Evolutionary conservation across 2,113 vertebrate species (phyloP), one percentile per base, ranked within the genome.

Genomic region (Caracal caracal): DNA sequence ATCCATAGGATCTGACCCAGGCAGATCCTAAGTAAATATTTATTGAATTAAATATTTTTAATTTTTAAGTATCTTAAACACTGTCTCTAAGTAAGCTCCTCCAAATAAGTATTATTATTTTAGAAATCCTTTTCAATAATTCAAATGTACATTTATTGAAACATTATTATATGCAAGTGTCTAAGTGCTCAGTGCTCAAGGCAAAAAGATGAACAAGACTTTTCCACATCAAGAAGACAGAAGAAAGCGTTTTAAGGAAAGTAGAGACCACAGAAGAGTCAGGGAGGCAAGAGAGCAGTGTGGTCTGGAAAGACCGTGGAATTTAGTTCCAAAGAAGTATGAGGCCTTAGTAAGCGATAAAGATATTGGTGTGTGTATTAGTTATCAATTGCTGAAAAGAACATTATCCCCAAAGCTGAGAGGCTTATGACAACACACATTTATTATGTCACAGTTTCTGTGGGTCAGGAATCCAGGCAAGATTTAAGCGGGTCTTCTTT

Each of bases 111-210:
- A 37, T 61, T 66, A 84, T 61, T 65, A 63, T 66, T 89, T 83
- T 82, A 59, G 53, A 94, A 93, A 87, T 53, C 20, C 71, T 90
- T 82, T 83, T 82, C 78, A 89, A 90, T 79, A 66, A 94, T 90
- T 73, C 49, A 75, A 79, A 3, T 73, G 53, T 35, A 40, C 19
- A 76, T 82, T 71, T 85, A 76, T 33, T 78, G 16, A 92, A 89
- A 88, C 16, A 85, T 88, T 33, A 94, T 78, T 86, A 76, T 8
- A 75, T n/a, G 49, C 47, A 92, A 93, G 47, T 26, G 2, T 85
- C 82, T 35, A 95, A 70, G 16, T 22, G 56, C 8, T 22, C 17
- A 3, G 20, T 22, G 61, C 59, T 94, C 53, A 81, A 93, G 78
- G 26, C n/a, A 81, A 91, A 94, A 94, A 63, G 37, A 70, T 16